phyloP scores from a whole-genome alignment of 2,888 invertebrate species.

The Ptychoptera contaminata region DNA sequence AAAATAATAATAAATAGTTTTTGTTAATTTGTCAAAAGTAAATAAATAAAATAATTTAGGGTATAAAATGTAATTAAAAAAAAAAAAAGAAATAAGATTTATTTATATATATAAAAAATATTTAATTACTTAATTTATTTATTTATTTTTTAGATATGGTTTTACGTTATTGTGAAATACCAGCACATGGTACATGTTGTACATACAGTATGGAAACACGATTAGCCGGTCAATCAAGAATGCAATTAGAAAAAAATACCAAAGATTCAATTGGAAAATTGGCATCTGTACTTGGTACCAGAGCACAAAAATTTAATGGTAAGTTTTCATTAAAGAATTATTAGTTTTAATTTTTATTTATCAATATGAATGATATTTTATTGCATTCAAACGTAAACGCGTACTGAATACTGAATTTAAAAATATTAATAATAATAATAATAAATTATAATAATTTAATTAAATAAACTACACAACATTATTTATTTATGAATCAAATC shows the following conservation, averaged over 20 bases:
- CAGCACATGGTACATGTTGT: slow-evolving; percentile 37
- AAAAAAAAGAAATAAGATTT: no score
- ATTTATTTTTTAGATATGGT: slow-evolving; percentile 23
- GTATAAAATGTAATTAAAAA: no score
- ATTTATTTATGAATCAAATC: no score
- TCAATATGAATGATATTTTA: neutral
- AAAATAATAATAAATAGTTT: no score
- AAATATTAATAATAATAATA: no score
- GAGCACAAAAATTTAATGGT: slow-evolving; percentile 78
- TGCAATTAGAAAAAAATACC: slow-evolving; percentile 58
- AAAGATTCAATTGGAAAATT: slow-evolving; percentile 61
- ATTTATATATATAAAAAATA: slow-evolving; percentile 3
- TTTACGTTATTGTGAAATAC: slow-evolving; percentile 28
- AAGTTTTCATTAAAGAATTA: slow-evolving; percentile 35
- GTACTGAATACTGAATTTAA: no score
- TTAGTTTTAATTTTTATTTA: slow-evolving; percentile 14
- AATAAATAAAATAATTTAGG: no score
- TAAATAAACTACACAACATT: no score
- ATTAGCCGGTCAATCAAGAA: slow-evolving; percentile 51
- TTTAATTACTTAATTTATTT: slow-evolving; percentile 7
- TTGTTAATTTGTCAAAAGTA: no score
- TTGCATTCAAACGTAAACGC: no score
- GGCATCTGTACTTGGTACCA: slow-evolving; percentile 54
- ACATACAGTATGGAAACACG: slow-evolving; percentile 46
- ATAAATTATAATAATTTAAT: no score